Conservation (phyloP, 2,888 invertebrate species). For the Erebia ligea region DNA sequence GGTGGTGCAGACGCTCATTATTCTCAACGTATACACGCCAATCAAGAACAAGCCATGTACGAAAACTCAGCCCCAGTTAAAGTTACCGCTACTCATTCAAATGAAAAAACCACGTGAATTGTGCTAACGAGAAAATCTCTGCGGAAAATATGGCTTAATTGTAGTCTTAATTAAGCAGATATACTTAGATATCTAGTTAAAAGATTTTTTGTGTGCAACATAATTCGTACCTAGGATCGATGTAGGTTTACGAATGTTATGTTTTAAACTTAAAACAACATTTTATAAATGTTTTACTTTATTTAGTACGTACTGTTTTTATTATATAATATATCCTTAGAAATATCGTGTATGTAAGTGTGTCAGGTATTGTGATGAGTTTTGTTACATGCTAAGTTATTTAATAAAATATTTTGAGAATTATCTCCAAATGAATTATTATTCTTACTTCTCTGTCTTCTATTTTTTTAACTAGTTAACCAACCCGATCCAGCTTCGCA, state of each 20-base stretch:
- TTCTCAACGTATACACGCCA: conserved; percentile 7
- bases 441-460: not conserved
- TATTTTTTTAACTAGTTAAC: too few species aligned
- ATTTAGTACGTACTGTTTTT: not conserved
- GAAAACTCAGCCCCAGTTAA: conserved; percentile 20
- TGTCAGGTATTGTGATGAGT: not conserved
- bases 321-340: too few species aligned
- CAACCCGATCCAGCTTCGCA: too few species aligned
- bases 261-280: not conserved
- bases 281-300: conserved; percentile 9
- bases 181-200: not conserved
- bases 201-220: not conserved
- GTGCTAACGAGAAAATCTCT: not conserved
- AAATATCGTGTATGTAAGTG: not conserved
- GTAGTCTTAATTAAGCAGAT: too few species aligned
- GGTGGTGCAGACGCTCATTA: conserved; percentile 52
- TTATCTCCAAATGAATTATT: conserved; percentile 6
- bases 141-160: not conserved
- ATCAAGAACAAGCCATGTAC: conserved; percentile 23
- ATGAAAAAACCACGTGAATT: conserved; percentile 4
- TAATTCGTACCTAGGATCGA: not conserved
- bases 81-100: conserved; percentile 10
- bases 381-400: not conserved
- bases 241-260: not conserved
- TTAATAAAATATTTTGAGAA: not conserved